phyloP scores from a whole-genome alignment of 2,888 invertebrate genomes.

The Tetheella fluctuosa region DNA sequence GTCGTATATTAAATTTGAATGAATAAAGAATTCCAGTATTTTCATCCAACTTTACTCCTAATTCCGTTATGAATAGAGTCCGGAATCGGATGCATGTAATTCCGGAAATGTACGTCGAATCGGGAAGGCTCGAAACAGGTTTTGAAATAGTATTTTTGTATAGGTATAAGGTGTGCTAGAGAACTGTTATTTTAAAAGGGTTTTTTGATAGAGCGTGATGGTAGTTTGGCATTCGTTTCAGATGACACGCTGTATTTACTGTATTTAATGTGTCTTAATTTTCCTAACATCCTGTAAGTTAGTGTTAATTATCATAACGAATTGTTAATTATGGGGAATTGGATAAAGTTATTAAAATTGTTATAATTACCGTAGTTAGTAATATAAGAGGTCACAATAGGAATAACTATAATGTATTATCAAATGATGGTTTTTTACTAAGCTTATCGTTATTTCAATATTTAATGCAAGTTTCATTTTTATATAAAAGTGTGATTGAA shows the following conservation, averaged over 20 bases:
- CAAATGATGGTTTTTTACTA: too few relatives aligned
- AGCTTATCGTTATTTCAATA: too few relatives aligned
- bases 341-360: background rate
- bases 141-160: slow-evolving; percentile 32
- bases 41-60: slow-evolving; percentile 27
- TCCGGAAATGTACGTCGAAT: slow-evolving; percentile 50
- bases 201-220: slow-evolving; percentile 41
- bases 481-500: too few relatives aligned
- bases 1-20: background rate
- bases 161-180: background rate
- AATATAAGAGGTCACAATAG: too few relatives aligned
- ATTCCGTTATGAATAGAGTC: slow-evolving; percentile 21
- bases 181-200: slow-evolving; percentile 43
- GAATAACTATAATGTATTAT: too few relatives aligned
- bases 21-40: background rate
- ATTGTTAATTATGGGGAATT: slow-evolving; percentile 15
- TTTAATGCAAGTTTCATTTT: too few relatives aligned
- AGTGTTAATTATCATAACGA: slow-evolving; percentile 17
- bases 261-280: slow-evolving; percentile 37
- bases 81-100: slow-evolving; percentile 17
- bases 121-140: slow-evolving; percentile 38
- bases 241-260: slow-evolving; percentile 37
- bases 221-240: slow-evolving; percentile 45
- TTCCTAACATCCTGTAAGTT: slow-evolving; percentile 21
- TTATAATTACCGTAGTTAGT: background rate